phyloP scores from a whole-genome alignment of 1,140 invertebrate genomes.

The Apocrypta bakeri region DNA sequence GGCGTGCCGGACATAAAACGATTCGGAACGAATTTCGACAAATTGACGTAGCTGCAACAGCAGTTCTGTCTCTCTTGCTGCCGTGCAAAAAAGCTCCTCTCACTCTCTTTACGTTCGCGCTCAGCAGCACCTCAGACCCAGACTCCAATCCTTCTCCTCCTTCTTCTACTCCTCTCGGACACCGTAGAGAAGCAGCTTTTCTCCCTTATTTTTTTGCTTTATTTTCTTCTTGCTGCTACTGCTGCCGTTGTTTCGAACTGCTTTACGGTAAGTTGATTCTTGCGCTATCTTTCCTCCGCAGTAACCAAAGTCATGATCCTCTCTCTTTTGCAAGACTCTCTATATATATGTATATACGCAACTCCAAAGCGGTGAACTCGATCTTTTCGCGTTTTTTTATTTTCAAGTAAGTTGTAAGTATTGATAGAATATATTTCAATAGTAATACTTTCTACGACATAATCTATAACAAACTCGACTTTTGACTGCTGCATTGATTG shows the following conservation, averaged over 20 bases:
- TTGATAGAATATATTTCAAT: no score
- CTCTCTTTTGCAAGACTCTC: not conserved
- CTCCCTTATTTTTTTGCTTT: slow-evolving; percentile 43
- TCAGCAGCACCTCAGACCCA: slow-evolving; percentile 43
- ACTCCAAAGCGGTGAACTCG: not conserved
- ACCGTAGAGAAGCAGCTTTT: slow-evolving; percentile 23
- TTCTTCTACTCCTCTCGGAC: slow-evolving; percentile 1
- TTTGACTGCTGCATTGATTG: not conserved
- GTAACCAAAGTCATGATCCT: not conserved
- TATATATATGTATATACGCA: not conserved
- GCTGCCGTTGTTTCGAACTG: slow-evolving; percentile 14
- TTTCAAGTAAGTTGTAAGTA: not conserved
- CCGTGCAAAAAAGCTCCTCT: slow-evolving; percentile 60
- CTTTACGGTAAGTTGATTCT: slow-evolving; percentile 41
- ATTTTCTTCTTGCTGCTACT: not conserved
- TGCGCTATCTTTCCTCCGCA: slow-evolving; percentile 10
- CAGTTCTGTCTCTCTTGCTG: slow-evolving; percentile 7
- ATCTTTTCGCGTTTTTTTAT: not conserved
- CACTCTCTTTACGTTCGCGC: slow-evolving; percentile 57
- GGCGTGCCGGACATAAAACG: slow-evolving; percentile 68
- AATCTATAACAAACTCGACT: slow-evolving; percentile 15
- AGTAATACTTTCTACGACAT: no score
- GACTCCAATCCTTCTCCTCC: slow-evolving; percentile 21
- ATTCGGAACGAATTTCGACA: slow-evolving; percentile 75
- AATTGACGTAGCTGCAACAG: slow-evolving; percentile 66